Conservation (phyloP, 2,888 invertebrate species). For the Acleris sparsana region DNA sequence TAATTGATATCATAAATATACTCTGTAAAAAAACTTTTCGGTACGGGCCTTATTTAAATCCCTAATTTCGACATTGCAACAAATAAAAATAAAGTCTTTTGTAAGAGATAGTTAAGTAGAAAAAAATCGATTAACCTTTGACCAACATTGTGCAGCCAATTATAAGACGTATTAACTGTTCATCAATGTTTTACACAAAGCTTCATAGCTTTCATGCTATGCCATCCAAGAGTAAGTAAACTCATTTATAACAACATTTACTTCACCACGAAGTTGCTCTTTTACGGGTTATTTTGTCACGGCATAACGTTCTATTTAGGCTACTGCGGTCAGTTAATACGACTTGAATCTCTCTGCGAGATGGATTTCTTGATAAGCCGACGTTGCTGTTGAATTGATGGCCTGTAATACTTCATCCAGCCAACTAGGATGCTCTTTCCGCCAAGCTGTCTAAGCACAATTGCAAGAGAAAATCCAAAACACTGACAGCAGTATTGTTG, state of each 20-base stretch:
- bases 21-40: too few relatives aligned
- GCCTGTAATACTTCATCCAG: slow-evolving; percentile 50
- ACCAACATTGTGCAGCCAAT: too few relatives aligned
- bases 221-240: slow-evolving; percentile 67
- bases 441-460: slow-evolving; percentile 26
- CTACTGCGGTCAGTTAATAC: slow-evolving; percentile 58
- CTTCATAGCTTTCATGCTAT: slow-evolving; percentile 67
- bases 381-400: slow-evolving; percentile 49
- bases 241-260: slow-evolving; percentile 76
- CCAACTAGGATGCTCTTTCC: slow-evolving; percentile 21
- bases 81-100: too few relatives aligned
- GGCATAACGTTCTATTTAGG: slow-evolving; percentile 63
- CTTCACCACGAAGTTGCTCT: slow-evolving; percentile 65
- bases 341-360: slow-evolving; percentile 45
- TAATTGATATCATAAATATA: too few relatives aligned
- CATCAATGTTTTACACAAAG: too few relatives aligned
- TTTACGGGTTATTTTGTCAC: slow-evolving; percentile 68
- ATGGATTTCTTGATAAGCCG: slow-evolving; percentile 49
- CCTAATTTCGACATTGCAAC: too few relatives aligned
- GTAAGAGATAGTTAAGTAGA: too few relatives aligned
- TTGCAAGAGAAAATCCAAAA: slow-evolving; percentile 39
- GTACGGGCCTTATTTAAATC: too few relatives aligned
- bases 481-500: slow-evolving; percentile 37
- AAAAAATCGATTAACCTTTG: too few relatives aligned
- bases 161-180: too few relatives aligned